Percentiles rank a stretch among this genome's conserved stretches.
Conservation (phyloP, 2,113 vertebrate genomes). For the Strigops habroptila region DNA sequence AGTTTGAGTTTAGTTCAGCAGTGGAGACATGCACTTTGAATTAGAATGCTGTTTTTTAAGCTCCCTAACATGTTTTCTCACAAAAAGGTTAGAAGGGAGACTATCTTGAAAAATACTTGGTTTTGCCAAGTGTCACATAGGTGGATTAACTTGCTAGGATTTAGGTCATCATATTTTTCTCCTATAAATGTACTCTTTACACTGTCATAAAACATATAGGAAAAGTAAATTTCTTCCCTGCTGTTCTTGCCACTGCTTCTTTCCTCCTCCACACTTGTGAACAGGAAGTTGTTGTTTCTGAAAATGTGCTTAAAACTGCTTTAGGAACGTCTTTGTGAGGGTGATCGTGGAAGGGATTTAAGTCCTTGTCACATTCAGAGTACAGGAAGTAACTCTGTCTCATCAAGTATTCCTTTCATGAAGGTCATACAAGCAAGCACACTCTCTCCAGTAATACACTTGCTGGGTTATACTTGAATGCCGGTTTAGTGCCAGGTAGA, state of each 20-base stretch:
- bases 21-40: neutral
- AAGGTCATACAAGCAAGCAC: neutral
- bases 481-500: neutral
- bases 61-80: neutral
- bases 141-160: neutral
- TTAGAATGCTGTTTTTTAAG: neutral
- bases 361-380: neutral
- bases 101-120: neutral
- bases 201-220: neutral
- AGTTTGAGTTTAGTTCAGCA: neutral
- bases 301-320: neutral
- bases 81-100: neutral
- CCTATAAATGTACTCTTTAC: neutral
- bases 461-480: neutral
- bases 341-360: neutral
- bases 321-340: neutral
- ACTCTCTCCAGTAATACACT: neutral
- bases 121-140: neutral
- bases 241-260: neutral
- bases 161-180: neutral
- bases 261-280: neutral
- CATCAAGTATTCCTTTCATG: neutral
- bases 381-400: neutral
- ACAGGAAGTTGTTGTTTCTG: rapidly evolving
- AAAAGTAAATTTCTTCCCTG: neutral